A percentile compares a stretch with the other conserved stretches of the same genome.
phyloP scores from a whole-genome alignment of 2,797 vertebrate genomes.

The Diplodus puntazzo region DNA sequence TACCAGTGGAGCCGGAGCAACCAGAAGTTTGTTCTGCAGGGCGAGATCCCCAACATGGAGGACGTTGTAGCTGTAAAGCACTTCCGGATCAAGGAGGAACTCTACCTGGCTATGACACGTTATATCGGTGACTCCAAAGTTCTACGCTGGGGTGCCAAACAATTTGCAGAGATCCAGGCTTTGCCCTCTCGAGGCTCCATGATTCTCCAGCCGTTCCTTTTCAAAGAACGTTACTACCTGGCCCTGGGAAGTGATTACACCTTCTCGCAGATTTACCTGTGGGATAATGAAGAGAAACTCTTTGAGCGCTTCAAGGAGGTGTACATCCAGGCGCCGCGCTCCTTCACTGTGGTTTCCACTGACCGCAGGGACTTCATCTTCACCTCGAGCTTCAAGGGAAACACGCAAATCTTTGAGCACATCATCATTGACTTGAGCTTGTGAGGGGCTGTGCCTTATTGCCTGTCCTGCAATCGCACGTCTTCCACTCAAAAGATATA shows the following conservation, averaged over 20 bases:
- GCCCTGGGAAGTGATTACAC: slow-evolving; percentile 98
- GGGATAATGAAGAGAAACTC: slow-evolving; percentile 91
- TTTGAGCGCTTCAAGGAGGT: slow-evolving; percentile 97
- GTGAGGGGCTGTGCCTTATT: slow-evolving; percentile 75
- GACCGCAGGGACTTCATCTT: slow-evolving; percentile 98
- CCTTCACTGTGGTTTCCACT: slow-evolving; percentile 96
- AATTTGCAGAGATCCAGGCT: slow-evolving; percentile 95
- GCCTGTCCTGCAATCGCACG: slow-evolving; percentile 62
- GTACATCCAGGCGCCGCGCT: slow-evolving; percentile 96
- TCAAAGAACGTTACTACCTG: slow-evolving; percentile 94
- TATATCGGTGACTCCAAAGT: slow-evolving; percentile 98
- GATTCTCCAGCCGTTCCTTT: slow-evolving; percentile 95
- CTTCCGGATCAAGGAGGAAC: slow-evolving; percentile 91
- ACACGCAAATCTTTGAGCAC: slow-evolving; percentile 97
- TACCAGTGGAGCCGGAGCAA: slow-evolving; percentile 95
- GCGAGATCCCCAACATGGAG: slow-evolving; percentile 97
- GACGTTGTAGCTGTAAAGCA: slow-evolving; percentile 96
- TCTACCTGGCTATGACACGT: slow-evolving; percentile 95
- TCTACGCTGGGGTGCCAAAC: slow-evolving; percentile 93
- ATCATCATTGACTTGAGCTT: slow-evolving; percentile 94
- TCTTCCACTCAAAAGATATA: slow-evolving; percentile 73
- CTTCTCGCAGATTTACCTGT: slow-evolving; percentile 97
- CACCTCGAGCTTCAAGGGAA: slow-evolving; percentile 98
- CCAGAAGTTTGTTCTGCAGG: slow-evolving; percentile 92
- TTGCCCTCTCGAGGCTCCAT: slow-evolving; percentile 97